A percentile compares a stretch with the other conserved stretches of the same genome.
These are phyloP conservation scores for Chrysodeixis includens DNA, from an alignment of 2,888 invertebrate genomes.

Conservation along the genomic window DNA sequence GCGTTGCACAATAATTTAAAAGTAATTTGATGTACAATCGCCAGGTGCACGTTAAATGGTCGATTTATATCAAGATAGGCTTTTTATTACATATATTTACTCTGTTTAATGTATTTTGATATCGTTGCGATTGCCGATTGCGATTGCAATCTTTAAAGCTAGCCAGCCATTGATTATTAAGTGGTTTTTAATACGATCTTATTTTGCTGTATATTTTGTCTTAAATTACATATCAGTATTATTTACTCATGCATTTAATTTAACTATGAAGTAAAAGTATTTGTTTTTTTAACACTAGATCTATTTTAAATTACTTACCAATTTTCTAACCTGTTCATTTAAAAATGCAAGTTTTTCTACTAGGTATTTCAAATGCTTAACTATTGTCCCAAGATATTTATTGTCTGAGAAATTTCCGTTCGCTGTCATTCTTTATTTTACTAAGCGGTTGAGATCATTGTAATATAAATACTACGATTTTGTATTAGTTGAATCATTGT, in stretches of 20 bases:
- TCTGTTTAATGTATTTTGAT: neutral
- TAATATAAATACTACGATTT: slow-evolving; percentile 39
- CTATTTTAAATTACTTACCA: no score
- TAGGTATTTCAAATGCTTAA: no score
- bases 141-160: neutral
- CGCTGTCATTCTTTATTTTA: slow-evolving; percentile 19
- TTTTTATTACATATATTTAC: neutral
- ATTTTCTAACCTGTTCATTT: no score
- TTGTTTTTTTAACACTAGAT: no score
- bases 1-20: slow-evolving; percentile 3
- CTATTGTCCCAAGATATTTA: slow-evolving; percentile 1
- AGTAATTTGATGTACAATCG: neutral
- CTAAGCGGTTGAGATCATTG: slow-evolving; percentile 46
- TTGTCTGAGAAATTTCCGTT: slow-evolving; percentile 14
- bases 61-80: neutral
- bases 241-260: no score
- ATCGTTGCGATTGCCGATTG: neutral
- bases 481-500: slow-evolving; percentile 50
- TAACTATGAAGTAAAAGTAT: no score
- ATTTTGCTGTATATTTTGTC: neutral
- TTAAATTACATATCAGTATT: no score
- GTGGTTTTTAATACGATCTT: neutral
- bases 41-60: neutral
- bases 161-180: neutral
- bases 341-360: no score